Conservation (phyloP, 1,140 invertebrate genomes). For the Aphidius gifuensis region DNA sequence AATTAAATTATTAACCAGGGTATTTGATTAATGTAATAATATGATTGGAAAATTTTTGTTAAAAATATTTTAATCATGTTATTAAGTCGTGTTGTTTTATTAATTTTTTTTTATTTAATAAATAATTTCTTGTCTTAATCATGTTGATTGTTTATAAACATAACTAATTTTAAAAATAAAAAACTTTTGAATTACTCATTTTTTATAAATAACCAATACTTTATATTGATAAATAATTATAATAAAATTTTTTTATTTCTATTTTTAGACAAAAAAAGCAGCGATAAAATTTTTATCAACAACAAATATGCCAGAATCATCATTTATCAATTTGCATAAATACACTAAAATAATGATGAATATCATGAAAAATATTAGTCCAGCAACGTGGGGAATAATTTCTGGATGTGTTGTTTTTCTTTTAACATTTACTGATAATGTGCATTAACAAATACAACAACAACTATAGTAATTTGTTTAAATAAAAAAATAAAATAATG, state of each 20-base stretch:
- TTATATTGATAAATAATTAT: too few species aligned
- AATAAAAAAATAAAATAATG: not conserved
- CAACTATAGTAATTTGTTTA: not conserved
- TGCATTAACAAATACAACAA: conserved; percentile 7
- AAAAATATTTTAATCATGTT: too few species aligned
- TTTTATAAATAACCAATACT: too few species aligned
- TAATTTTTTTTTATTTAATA: too few species aligned
- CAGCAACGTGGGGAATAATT: conserved; percentile 21
- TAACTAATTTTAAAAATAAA: too few species aligned
- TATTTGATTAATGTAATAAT: too few species aligned
- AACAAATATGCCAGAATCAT: conserved; percentile 1
- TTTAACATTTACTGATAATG: conserved; percentile 24
- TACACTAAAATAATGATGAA: not conserved
- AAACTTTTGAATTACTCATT: too few species aligned
- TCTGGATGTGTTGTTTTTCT: conserved; percentile 24
- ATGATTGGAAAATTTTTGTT: too few species aligned
- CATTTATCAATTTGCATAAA: not conserved
- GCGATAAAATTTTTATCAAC: conserved; percentile 10
- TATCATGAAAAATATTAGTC: conserved; percentile 17
- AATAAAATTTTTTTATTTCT: not conserved
- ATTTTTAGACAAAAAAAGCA: conserved; percentile 16
- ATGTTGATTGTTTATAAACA: too few species aligned
- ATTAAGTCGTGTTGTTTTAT: too few species aligned
- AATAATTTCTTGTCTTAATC: too few species aligned
- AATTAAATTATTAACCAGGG: too few species aligned